Percentiles rank a stretch among this genome's conserved stretches.
Evolutionary conservation across 2,797 vertebrate species (phyloP).

Genomic region (Eulemur coronatus): DNA sequence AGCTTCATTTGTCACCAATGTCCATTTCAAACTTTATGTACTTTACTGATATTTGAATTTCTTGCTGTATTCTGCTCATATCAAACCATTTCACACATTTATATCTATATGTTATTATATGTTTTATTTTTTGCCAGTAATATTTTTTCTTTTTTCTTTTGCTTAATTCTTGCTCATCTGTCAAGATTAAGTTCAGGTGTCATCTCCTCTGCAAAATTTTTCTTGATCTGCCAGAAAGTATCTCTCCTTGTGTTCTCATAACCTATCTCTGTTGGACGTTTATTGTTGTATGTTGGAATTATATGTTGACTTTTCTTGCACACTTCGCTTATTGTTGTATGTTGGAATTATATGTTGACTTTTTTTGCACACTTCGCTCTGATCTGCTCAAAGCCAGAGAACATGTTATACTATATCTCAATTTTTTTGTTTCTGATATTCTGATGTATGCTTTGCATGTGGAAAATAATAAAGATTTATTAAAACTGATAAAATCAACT

Average conservation of each 20-base stretch:
- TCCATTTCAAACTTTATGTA: neutral
- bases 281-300: neutral
- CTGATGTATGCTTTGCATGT: neutral
- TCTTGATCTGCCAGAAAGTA: neutral
- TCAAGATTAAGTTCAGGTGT: neutral
- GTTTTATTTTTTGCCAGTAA: neutral
- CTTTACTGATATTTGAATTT: neutral
- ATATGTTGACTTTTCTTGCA: neutral
- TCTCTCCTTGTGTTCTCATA: neutral
- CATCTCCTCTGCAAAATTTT: neutral
- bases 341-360: neutral
- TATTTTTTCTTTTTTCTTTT: constrained; percentile 28
- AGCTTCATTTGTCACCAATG: neutral
- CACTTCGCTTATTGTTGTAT: neutral
- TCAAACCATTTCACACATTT: neutral
- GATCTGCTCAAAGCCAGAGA: neutral
- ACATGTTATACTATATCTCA: neutral
- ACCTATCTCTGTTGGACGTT: neutral
- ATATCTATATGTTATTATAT: neutral
- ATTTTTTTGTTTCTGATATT: neutral
- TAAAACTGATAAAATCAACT: neutral
- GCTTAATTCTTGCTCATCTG: neutral
- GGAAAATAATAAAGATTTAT: neutral
- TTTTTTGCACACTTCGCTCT: neutral
- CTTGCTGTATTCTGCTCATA: neutral